Conservation (phyloP, 2,888 invertebrate species). For the Callimorpha dominula region DNA sequence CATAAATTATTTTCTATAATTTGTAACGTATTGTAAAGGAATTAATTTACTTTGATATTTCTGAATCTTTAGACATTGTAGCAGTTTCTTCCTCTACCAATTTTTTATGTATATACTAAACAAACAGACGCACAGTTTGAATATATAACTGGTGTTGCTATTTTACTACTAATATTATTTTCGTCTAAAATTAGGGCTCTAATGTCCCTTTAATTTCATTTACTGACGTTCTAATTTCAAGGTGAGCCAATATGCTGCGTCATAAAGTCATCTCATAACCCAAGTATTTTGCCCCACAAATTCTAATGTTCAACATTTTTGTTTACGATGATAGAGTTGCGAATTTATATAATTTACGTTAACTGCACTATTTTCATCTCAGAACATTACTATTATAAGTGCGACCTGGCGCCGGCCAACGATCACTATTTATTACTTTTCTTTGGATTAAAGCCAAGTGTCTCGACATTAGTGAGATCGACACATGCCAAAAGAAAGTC, state of each 20-base stretch:
- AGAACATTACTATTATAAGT: constrained; percentile 68
- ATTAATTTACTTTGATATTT: background rate
- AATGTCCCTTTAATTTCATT: constrained; percentile 27
- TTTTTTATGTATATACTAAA: background rate
- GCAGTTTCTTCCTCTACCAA: background rate
- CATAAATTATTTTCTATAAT: background rate
- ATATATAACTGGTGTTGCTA: background rate
- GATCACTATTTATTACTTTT: constrained; percentile 80
- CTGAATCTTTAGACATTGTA: background rate
- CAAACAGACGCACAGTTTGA: background rate
- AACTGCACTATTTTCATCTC: constrained; percentile 71
- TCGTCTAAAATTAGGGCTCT: constrained; percentile 15
- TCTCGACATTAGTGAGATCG: constrained; percentile 66
- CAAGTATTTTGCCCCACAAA: constrained; percentile 43
- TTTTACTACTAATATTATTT: constrained; percentile 20
- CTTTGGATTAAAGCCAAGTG: constrained; percentile 76
- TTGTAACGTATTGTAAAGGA: background rate
- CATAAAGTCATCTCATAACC: too few species aligned
- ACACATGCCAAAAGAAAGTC: constrained; percentile 80
- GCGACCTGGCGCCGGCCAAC: constrained; percentile 76
- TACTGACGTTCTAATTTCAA: constrained; percentile 33
- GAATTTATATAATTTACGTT: constrained; percentile 58
- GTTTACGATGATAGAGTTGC: constrained; percentile 47
- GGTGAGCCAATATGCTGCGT: constrained; percentile 50
- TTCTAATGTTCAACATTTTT: constrained; percentile 42